Evolutionary conservation across 2,797 vertebrate species (phyloP).

Genomic region (Halcyon chelicuti): DNA sequence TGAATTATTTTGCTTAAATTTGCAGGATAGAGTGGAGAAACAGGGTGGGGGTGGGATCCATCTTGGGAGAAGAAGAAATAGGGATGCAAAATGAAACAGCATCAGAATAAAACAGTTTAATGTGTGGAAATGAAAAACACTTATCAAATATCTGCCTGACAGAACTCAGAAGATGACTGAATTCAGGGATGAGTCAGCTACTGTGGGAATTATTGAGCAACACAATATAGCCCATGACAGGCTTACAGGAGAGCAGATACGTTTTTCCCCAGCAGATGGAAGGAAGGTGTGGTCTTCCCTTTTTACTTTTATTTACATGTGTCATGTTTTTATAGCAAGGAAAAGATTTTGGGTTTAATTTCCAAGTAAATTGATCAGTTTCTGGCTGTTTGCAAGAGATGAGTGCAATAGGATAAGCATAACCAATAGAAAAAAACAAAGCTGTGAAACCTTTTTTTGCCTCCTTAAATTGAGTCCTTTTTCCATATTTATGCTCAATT

Average conservation of each 20-base stretch:
- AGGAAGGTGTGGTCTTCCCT: neutral
- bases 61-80: neutral
- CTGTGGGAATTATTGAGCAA: neutral
- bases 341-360: neutral
- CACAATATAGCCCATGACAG: neutral
- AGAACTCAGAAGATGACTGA: neutral
- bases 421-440: neutral
- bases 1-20: neutral
- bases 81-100: neutral
- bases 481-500: neutral
- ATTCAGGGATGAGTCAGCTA: constrained; percentile 33
- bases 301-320: neutral
- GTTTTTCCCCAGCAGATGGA: neutral
- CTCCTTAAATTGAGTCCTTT: neutral
- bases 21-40: neutral
- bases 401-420: neutral
- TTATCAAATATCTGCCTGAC: neutral
- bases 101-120: neutral
- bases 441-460: neutral
- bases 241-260: neutral
- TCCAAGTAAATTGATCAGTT: neutral
- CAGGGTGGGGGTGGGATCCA: fast-evolving
- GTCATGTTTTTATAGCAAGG: neutral
- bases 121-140: neutral
- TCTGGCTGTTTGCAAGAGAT: neutral